A percentile compares a stretch with the other conserved stretches of the same genome.
Conservation (phyloP, 1,140 invertebrate genomes). For the Atta texana region DNA sequence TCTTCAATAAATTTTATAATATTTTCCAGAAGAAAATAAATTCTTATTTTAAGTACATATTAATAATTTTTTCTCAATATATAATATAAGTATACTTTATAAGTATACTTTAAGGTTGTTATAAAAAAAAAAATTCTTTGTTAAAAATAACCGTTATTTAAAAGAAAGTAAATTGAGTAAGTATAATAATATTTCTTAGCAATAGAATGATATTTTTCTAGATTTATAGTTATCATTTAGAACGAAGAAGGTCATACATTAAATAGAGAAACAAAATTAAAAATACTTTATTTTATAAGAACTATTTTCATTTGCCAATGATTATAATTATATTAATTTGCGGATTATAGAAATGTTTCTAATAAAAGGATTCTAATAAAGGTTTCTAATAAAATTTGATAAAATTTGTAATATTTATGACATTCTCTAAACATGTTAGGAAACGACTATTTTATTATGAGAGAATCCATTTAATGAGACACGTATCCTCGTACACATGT, state of each 20-base stretch:
- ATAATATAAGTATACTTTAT: too few relatives aligned
- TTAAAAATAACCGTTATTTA: too few relatives aligned
- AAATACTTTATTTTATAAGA: background rate
- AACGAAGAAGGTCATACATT: background rate
- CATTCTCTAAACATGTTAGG: background rate
- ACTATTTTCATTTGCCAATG: background rate
- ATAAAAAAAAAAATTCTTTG: too few relatives aligned
- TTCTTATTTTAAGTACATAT: too few relatives aligned
- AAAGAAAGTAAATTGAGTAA: too few relatives aligned
- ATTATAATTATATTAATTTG: constrained; percentile 5
- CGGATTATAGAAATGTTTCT: background rate
- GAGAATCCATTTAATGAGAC: background rate
- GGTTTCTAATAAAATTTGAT: too few relatives aligned
- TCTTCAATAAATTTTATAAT: too few relatives aligned
- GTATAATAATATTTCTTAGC: too few relatives aligned
- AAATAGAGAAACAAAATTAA: background rate
- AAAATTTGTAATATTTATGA: background rate
- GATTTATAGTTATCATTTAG: background rate
- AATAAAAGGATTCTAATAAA: background rate
- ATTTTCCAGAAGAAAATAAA: too few relatives aligned
- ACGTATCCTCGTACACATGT: background rate
- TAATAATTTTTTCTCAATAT: too few relatives aligned
- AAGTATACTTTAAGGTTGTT: too few relatives aligned
- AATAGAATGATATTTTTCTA: background rate
- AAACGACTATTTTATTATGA: background rate